phyloP scores from a whole-genome alignment of 2,113 vertebrate genomes.

The Chrysochloris asiatica region DNA sequence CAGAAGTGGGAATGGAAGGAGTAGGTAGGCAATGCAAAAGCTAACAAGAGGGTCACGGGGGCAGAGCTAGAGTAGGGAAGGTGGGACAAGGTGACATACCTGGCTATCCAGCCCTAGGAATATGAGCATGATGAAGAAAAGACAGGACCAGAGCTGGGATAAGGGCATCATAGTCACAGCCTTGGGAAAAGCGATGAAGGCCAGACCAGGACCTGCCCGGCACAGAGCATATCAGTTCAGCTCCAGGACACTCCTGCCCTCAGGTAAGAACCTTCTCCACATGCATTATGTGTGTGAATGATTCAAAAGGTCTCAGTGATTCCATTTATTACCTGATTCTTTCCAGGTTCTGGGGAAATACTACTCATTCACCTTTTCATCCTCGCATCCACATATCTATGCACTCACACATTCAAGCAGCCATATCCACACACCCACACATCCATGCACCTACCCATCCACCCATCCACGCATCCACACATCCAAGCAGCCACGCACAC shows the following conservation, averaged over 20 bases:
- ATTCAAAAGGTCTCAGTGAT: neutral
- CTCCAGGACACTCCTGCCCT: neutral
- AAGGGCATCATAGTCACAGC: conserved; percentile 91
- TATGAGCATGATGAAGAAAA: conserved; percentile 96
- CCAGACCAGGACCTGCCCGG: conserved; percentile 89
- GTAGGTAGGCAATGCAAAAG: no score
- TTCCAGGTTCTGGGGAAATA: neutral
- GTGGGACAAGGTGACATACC: conserved; percentile 76
- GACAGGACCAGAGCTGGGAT: conserved; percentile 92
- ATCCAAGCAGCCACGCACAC: neutral
- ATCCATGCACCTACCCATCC: no score
- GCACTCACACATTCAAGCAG: no score
- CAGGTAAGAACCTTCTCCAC: neutral
- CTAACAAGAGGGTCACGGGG: no score
- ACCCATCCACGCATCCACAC: neutral
- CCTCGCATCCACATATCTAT: no score
- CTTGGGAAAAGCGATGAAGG: conserved; percentile 91
- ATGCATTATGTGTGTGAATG: fast-evolving
- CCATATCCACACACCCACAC: no score
- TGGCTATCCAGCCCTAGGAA: conserved; percentile 94
- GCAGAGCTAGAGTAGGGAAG: neutral
- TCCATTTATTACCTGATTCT: neutral
- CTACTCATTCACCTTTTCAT: neutral
- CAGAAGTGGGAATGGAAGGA: no score
- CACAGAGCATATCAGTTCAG: conserved; percentile 1